phyloP scores from a whole-genome alignment of 2,113 vertebrate species.

The Collichthys lucidus region DNA sequence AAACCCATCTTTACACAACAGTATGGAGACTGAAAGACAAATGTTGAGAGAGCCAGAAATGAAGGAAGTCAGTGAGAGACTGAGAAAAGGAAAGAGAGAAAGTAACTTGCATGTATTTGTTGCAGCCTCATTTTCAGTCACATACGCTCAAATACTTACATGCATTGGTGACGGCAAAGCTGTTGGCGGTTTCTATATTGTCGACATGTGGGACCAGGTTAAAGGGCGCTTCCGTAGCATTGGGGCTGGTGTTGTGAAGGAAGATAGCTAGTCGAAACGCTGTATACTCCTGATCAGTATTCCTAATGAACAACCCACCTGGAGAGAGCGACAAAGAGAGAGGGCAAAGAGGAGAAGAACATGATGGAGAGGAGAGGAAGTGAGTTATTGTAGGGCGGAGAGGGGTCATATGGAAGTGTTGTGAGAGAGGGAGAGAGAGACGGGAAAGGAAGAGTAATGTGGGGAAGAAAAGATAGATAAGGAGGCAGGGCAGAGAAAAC shows the following conservation, averaged over 20 bases:
- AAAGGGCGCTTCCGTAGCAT: constrained; percentile 98
- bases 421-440: constrained; percentile 24
- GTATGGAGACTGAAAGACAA: background rate
- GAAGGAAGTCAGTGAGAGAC: background rate
- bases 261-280: constrained; percentile 98
- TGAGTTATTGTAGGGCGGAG: constrained; percentile 53
- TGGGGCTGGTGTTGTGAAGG: constrained; percentile 99
- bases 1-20: constrained; percentile 11
- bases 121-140: background rate
- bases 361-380: constrained; percentile 57
- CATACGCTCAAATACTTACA: constrained; percentile 89
- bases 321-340: constrained; percentile 56
- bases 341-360: constrained; percentile 25
- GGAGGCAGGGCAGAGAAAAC: constrained; percentile 47
- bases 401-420: constrained; percentile 23
- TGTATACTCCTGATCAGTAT: constrained; percentile 99
- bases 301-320: constrained; percentile 99
- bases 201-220: constrained; percentile 99
- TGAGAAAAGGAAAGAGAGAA: background rate
- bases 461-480: constrained; percentile 46
- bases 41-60: background rate
- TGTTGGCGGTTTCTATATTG: constrained; percentile 99
- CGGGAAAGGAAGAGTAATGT: constrained; percentile 31
- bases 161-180: constrained; percentile 99
- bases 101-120: background rate